phyloP scores from a whole-genome alignment of 2,797 vertebrate species.

The Myioborus melanocephalus region DNA sequence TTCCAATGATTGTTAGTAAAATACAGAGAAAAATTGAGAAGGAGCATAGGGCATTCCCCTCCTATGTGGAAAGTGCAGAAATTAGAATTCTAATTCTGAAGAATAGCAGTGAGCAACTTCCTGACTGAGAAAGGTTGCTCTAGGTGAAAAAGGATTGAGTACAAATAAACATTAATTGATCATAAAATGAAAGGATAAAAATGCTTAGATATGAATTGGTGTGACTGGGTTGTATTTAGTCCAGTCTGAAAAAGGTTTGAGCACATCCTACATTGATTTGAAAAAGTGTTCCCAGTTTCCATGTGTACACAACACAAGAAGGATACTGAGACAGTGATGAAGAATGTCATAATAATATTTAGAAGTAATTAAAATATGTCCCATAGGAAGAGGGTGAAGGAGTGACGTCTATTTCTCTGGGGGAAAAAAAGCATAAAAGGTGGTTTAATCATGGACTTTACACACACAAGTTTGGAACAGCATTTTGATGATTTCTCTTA shows the following conservation, averaged over 20 bases:
- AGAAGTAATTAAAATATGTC: background rate
- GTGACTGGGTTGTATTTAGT: background rate
- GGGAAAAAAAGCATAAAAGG: background rate
- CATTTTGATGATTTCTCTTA: slow-evolving; percentile 6
- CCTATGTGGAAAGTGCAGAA: background rate
- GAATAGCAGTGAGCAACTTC: background rate
- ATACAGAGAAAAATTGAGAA: background rate
- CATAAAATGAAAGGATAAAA: background rate
- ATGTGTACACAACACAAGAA: background rate
- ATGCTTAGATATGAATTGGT: background rate
- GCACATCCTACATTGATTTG: background rate
- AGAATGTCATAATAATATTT: background rate
- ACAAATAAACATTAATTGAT: background rate
- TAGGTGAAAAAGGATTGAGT: background rate
- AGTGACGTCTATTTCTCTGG: background rate
- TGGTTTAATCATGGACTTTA: background rate
- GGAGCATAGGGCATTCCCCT: background rate
- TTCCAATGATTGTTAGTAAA: background rate
- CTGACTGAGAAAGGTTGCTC: background rate
- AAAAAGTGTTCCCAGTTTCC: background rate
- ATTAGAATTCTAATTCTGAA: background rate
- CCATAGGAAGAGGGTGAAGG: background rate
- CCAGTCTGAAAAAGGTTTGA: background rate
- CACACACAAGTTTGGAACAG: background rate
- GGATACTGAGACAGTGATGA: background rate